These are phyloP conservation scores for Oryctolagus cuniculus DNA, from an alignment of 2,113 vertebrate genomes.

Conservation along the genomic window mOryCun1.1 NC_091445.1:33909501-33910000, in stretches of 20 bases:
- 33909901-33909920: too few species aligned
- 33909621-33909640: not conserved
- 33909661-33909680: not conserved
- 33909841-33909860: too few species aligned
- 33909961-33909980: too few species aligned
- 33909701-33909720: slow-evolving; percentile 24
- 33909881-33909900: too few species aligned
- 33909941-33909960: too few species aligned
- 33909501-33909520: not conserved
- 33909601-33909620: not conserved
- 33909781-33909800: too few species aligned
- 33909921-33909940: too few species aligned
- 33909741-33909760: not conserved
- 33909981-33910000: too few species aligned
- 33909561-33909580: not conserved
- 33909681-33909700: not conserved
- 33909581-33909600: not conserved
- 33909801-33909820: too few species aligned
- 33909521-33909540: slow-evolving; percentile 3
- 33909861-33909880: too few species aligned
- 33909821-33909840: too few species aligned
- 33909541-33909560: slow-evolving; percentile 29
- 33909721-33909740: slow-evolving; percentile 24
- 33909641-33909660: not conserved
- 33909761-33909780: too few species aligned